A percentile compares a stretch with the other conserved stretches of the same genome.
phyloP scores from a whole-genome alignment of 2,888 invertebrate species.

The Stramonita haemastoma region DNA sequence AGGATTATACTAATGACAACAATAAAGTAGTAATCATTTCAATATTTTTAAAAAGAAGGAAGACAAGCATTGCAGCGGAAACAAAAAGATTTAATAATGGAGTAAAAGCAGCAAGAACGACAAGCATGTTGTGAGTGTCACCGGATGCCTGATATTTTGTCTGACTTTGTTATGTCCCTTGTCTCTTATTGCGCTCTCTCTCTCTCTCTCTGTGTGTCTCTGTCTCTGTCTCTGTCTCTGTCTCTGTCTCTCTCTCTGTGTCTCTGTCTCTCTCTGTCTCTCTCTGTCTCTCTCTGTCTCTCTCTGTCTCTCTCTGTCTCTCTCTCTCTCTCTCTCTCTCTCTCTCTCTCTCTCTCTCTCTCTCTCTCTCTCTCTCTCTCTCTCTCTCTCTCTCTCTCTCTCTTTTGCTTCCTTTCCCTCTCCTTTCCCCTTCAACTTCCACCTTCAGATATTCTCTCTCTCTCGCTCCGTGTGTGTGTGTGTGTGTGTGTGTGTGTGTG shows the following conservation, averaged over 20 bases:
- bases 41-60: too few relatives aligned
- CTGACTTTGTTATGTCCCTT: too few relatives aligned
- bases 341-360: not conserved
- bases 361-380: not conserved
- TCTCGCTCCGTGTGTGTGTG: too few relatives aligned
- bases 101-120: too few relatives aligned
- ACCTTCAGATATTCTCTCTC: not conserved
- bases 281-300: not conserved
- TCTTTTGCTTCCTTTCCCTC: not conserved
- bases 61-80: too few relatives aligned
- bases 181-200: not conserved
- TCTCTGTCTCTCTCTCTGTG: not conserved
- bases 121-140: too few relatives aligned
- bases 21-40: too few relatives aligned
- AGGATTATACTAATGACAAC: too few relatives aligned
- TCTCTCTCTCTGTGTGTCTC: not conserved
- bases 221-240: not conserved
- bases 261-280: conserved; percentile 5
- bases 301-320: not conserved
- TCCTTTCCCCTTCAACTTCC: not conserved
- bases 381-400: not conserved
- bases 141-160: too few relatives aligned
- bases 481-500: conserved; percentile 31
- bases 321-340: not conserved
- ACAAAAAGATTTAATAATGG: too few relatives aligned